phyloP scores from a whole-genome alignment of 2,888 invertebrate species.

The Protonemura montana region DNA sequence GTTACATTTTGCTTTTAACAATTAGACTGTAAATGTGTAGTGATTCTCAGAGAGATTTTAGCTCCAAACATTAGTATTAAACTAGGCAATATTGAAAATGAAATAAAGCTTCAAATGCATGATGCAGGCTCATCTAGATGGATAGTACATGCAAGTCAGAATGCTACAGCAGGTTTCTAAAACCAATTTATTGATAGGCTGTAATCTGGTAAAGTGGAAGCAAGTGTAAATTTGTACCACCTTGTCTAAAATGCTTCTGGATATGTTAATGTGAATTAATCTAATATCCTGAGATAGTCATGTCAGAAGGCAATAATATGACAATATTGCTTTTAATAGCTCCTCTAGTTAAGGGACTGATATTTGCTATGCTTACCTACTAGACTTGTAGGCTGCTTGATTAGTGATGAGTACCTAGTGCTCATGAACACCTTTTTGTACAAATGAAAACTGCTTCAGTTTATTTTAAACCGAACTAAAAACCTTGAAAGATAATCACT shows the following conservation, averaged over 20 bases:
- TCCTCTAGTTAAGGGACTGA: conserved; percentile 24
- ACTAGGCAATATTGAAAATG: background rate
- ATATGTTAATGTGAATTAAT: background rate
- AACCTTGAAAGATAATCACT: background rate
- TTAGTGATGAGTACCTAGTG: background rate
- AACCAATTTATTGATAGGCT: background rate
- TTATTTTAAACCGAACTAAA: background rate
- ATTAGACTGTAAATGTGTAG: background rate
- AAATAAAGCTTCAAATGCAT: background rate
- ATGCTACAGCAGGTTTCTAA: background rate
- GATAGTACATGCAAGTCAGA: background rate
- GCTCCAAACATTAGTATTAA: background rate
- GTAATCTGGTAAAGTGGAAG: background rate
- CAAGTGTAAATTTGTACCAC: background rate
- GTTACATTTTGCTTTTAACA: background rate
- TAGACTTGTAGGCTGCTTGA: background rate
- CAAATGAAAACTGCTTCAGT: background rate
- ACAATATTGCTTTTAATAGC: conserved; percentile 38
- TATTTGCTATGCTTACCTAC: conserved; percentile 8
- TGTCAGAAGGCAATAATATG: conserved; percentile 37
- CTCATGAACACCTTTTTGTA: background rate
- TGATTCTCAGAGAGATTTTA: background rate
- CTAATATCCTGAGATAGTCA: background rate
- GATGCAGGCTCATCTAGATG: background rate
- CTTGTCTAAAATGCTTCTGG: background rate